Conservation (phyloP, 2,797 vertebrate genomes). For the Halcyon smyrnensis region DNA sequence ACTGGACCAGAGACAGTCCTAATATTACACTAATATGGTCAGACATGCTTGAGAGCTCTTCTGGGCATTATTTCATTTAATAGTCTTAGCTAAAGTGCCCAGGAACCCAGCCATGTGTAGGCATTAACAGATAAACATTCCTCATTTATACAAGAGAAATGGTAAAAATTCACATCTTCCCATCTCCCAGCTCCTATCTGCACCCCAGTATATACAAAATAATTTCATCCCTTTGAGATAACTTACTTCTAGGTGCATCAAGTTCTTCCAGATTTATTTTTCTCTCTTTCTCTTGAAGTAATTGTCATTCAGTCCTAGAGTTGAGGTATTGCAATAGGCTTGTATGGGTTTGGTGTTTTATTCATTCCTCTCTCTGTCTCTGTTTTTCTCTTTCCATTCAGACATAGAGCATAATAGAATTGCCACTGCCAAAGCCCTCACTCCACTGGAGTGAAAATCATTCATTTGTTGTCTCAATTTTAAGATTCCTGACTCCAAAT, state of each 20-base stretch:
- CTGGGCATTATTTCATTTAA: neutral
- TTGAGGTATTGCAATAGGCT: constrained; percentile 23
- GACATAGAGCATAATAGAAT: constrained; percentile 71
- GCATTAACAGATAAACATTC: neutral
- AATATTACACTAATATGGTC: neutral
- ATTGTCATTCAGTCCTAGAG: constrained; percentile 39
- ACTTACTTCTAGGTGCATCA: neutral
- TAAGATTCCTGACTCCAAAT: constrained; percentile 78
- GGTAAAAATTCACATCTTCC: constrained; percentile 31
- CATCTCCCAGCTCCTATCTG: neutral
- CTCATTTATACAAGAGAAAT: neutral
- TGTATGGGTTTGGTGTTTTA: constrained; percentile 38
- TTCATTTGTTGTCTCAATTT: constrained; percentile 80
- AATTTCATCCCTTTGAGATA: neutral
- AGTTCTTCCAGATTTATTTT: constrained; percentile 15
- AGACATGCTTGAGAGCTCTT: neutral
- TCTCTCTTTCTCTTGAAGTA: constrained; percentile 12
- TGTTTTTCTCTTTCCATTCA: constrained; percentile 45
- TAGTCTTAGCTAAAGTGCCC: neutral
- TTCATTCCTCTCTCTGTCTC: constrained; percentile 36
- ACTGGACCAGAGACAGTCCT: neutral
- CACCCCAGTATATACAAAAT: constrained; percentile 27
- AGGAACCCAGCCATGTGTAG: neutral
- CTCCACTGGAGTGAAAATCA: constrained; percentile 79
- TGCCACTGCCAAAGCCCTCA: constrained; percentile 70